Conservation (phyloP, 2,888 invertebrate genomes). For the Drosophila birchii region DNA sequence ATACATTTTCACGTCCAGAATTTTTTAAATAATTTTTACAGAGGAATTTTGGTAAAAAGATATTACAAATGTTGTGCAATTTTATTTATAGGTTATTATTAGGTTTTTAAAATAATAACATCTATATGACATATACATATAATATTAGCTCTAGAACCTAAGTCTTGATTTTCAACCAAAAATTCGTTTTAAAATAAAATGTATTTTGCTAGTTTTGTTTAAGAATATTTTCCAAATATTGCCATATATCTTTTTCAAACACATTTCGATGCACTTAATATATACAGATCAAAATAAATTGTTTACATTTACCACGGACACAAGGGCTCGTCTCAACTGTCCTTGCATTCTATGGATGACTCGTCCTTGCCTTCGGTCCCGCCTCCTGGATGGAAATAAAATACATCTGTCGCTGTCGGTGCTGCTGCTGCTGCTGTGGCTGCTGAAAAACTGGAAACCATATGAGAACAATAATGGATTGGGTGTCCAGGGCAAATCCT, state of each 20-base stretch:
- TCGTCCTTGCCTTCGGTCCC: conserved; percentile 25
- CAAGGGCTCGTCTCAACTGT: conserved; percentile 7
- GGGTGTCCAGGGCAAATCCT: conserved; percentile 46
- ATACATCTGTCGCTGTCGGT: conserved; percentile 63
- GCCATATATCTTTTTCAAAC: neutral
- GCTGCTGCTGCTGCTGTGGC: conserved; percentile 23
- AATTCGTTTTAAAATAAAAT: neutral
- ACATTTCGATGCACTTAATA: conserved; percentile 60
- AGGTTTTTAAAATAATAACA: neutral
- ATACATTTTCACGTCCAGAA: neutral
- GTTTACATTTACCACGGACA: conserved; percentile 41
- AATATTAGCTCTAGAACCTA: neutral
- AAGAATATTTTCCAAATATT: neutral
- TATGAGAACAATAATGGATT: conserved; percentile 77
- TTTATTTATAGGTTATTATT: no score
- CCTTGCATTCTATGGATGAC: conserved; percentile 9
- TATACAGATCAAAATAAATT: conserved; percentile 53
- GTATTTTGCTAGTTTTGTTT: rapidly evolving
- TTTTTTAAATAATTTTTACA: neutral
- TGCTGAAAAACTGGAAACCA: conserved; percentile 73
- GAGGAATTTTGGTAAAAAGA: no score
- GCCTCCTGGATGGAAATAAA: conserved; percentile 41
- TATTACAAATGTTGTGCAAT: neutral
- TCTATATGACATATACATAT: neutral
- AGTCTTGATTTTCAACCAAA: neutral